Evolutionary conservation across 2,888 invertebrate species (phyloP), one percentile per base, ranked within the genome.

Genomic region (Trilocha varians): DNA sequence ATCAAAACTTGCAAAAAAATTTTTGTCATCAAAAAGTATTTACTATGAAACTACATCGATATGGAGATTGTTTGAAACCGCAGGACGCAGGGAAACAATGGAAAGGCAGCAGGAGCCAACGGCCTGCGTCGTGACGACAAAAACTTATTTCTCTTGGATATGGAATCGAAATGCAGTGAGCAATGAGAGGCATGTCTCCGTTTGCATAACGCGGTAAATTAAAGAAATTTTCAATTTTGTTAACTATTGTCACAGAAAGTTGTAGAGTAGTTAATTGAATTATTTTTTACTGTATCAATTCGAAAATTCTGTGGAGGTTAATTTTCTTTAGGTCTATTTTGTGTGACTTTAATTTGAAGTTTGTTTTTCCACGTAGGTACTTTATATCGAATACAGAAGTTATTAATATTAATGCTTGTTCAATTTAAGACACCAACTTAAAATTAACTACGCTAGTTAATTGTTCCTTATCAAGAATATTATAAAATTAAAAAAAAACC

Each of bases 181-280:
- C 74, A 76, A 77, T 70, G 71, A 70, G 70, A 72, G 66, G 63
- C 70, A 76, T 71, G 69, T 62, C 67, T 60, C 66, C 54, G 73
- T 70, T 78, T 75, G 73, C 74, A 74, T 76, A 74, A 72, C 68
- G 74, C 76, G 73, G 72, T 69, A 80, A 79, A 83, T 80, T 78
- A 76, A 78, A 71, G 59, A 66, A 63, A 71, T 77, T 72, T 77
- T 78, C 74, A 65, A 57, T 60, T 63, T 65, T 63, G 63, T 75
- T 70, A 73, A 67, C 61, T 60, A 58, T 50, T 47, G 56, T 59
- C 59, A 59, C 58, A 41, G 59, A 62, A 64, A 15, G 13, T 44
- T 44, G 43, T 42, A 38, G 34, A 39, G 40, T 45, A 18, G 47
- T 43, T 3, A 25, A 25, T 11, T 25, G 11, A 25, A 25, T 8